A percentile compares a stretch with the other conserved stretches of the same genome.
Conservation (phyloP, 2,888 invertebrate species). For the Theodoxus fluviatilis region DNA sequence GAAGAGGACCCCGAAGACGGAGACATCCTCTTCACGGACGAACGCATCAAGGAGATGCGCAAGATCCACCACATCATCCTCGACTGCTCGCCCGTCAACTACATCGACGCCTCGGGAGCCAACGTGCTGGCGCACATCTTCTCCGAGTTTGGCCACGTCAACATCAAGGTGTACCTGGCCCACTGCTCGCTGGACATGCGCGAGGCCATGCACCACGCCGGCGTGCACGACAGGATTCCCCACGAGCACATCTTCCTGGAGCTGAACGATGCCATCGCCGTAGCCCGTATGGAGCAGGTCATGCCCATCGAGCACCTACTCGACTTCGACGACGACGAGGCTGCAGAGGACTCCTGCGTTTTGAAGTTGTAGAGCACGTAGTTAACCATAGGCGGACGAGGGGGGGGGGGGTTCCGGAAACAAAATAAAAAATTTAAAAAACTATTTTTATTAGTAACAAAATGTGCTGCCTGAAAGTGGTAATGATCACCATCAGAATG, state of each 20-base stretch:
- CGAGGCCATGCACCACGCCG: slow-evolving; percentile 44
- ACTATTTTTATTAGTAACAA: too few species aligned
- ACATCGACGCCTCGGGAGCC: slow-evolving; percentile 49
- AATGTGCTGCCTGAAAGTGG: too few species aligned
- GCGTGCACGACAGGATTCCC: slow-evolving; percentile 44
- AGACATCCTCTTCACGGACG: slow-evolving; percentile 39
- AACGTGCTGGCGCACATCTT: slow-evolving; percentile 46
- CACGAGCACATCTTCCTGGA: slow-evolving; percentile 41
- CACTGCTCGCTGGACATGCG: slow-evolving; percentile 40
- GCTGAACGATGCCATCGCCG: slow-evolving; percentile 43
- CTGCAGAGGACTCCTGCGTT: slow-evolving; percentile 48
- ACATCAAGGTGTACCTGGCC: slow-evolving; percentile 44
- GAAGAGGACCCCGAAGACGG: slow-evolving; percentile 43
- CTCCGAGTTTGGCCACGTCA: slow-evolving; percentile 48
- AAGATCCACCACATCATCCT: slow-evolving; percentile 47
- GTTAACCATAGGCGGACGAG: not conserved
- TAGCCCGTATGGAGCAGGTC: slow-evolving; percentile 42
- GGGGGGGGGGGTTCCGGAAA: too few species aligned
- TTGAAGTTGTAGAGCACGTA: slow-evolving; percentile 34
- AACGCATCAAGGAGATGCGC: slow-evolving; percentile 42
- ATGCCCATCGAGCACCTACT: slow-evolving; percentile 37
- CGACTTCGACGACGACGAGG: slow-evolving; percentile 47
- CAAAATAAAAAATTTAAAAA: too few species aligned
- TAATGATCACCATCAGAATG: too few species aligned
- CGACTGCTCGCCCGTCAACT: slow-evolving; percentile 46